Percentiles rank a stretch among this genome's conserved stretches.
Evolutionary conservation across 2,888 invertebrate genomes (phyloP).

Genomic region (Drosophila gaucha): DNA sequence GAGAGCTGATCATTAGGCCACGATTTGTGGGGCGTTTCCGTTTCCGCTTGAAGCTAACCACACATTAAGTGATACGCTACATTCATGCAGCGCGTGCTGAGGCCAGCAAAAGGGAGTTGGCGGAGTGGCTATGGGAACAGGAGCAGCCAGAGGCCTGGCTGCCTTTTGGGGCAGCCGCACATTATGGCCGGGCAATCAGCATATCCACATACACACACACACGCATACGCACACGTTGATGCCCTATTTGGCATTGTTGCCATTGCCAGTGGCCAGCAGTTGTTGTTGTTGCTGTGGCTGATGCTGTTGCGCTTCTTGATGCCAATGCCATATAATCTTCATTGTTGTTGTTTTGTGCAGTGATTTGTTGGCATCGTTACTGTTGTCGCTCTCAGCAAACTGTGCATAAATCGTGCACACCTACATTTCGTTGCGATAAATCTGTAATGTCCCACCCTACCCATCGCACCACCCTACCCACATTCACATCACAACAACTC

Average conservation of each 20-base stretch:
- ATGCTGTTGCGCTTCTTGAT: slow-evolving; percentile 50
- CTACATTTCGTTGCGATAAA: slow-evolving; percentile 76
- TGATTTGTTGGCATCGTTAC: slow-evolving; percentile 79
- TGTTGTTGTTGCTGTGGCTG: slow-evolving; percentile 28
- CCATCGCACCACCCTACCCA: not conserved
- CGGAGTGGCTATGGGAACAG: slow-evolving; percentile 1
- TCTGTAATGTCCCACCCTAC: slow-evolving; percentile 66
- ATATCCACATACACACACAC: slow-evolving; percentile 12
- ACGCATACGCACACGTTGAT: slow-evolving; percentile 16
- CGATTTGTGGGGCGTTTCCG: slow-evolving; percentile 77
- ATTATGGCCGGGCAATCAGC: slow-evolving; percentile 62
- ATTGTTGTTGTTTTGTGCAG: slow-evolving; percentile 45
- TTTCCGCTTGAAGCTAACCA: slow-evolving; percentile 56
- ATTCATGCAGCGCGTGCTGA: slow-evolving; percentile 20
- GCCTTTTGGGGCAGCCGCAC: slow-evolving; percentile 33
- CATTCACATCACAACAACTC: slow-evolving; percentile 2
- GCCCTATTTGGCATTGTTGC: slow-evolving; percentile 46
- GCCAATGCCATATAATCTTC: slow-evolving; percentile 55
- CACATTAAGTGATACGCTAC: slow-evolving; percentile 65
- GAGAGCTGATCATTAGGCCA: slow-evolving; percentile 75
- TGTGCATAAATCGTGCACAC: slow-evolving; percentile 76
- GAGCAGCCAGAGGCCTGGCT: slow-evolving; percentile 16
- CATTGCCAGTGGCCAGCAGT: slow-evolving; percentile 36
- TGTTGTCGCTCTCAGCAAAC: slow-evolving; percentile 80
- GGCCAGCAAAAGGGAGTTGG: not conserved